phyloP scores from a whole-genome alignment of 2,888 invertebrate species.

The Chouioia cunea region DNA sequence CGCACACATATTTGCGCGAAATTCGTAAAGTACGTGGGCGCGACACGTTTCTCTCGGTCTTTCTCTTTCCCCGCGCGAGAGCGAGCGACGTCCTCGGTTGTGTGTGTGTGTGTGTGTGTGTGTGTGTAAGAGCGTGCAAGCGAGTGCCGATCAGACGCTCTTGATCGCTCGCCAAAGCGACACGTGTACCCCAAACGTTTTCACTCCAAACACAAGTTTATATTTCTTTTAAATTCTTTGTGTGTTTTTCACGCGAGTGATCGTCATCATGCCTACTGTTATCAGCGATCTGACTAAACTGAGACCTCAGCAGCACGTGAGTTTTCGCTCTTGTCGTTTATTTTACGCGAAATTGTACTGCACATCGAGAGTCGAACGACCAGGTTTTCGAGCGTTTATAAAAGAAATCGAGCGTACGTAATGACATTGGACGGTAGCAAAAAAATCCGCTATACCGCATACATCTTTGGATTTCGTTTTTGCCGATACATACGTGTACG shows the following conservation, averaged over 20 bases:
- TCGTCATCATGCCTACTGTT: constrained; percentile 39
- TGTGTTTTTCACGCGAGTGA: neutral
- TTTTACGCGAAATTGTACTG: neutral
- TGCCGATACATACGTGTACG: neutral
- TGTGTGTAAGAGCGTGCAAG: neutral
- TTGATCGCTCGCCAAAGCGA: constrained; percentile 35
- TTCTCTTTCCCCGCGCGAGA: neutral
- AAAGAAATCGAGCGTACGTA: neutral
- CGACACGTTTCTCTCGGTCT: neutral
- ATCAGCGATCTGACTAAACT: constrained; percentile 27
- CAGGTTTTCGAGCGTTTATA: neutral
- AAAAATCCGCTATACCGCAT: neutral
- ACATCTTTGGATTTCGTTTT: constrained; percentile 10
- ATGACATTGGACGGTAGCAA: neutral
- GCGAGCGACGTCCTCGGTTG: constrained; percentile 3
- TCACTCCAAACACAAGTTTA: too few relatives aligned
- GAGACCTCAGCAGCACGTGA: constrained; percentile 35
- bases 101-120: too few relatives aligned
- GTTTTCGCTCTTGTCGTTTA: constrained; percentile 27
- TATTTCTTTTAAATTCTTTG: constrained; percentile 1
- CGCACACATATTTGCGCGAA: neutral
- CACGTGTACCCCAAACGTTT: constrained; percentile 8
- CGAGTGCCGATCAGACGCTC: constrained; percentile 34
- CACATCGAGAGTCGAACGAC: neutral
- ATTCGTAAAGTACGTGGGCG: neutral